Evolutionary conservation across 2,888 invertebrate species (phyloP), one percentile per base, ranked within the genome.

Genomic region (Galerucella nymphaeae): DNA sequence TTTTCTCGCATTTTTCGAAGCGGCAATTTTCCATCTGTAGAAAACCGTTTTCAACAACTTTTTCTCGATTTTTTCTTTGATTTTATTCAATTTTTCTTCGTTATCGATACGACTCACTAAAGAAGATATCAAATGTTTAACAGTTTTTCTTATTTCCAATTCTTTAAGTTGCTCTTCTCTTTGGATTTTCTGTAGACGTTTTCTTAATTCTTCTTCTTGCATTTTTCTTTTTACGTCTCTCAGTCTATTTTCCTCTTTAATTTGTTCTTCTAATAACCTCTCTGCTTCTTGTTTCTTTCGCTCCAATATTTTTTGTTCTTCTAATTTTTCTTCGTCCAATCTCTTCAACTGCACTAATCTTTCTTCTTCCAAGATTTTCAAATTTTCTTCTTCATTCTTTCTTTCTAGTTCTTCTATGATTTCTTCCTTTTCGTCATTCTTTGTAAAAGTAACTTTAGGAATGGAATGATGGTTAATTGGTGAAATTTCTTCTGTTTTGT

Each of bases 1-100:
- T 77, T 88, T 89, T 20, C 86, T 81, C 75, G 86, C 87, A 71
- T 87, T 86, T 53, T 83, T 85, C 1, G 82, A 79, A 1, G 85
- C 82, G 41, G 84, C 83, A 20, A 80, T 82, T 30, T 85, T 85
- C 91, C 91, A 91, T 48, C 85, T 83, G 14, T 81, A 80, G 50
- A 87, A 86, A 72, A 87, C 88, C 48, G 85, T 85, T 16, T 82
- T 77, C 2, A 89, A 75, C 50, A 83, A 82, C 42, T 84, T 79
- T n/a, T 83, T 83, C 53, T 82, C 81, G 1, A 87, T 82, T 13
- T 79, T 86, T 38, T 78, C 82, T 45, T 79, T 87, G 77, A 89
- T 83, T 74, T 85, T 84, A 1, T 81, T 77, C n/a, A 88, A 81
- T 64, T 85, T 86, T 68, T 85, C 85, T 9, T 85, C 81, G 69